These are phyloP conservation scores for Drosophila gunungcola DNA, from an alignment of 1,140 invertebrate species.

Conservation along the genomic window DNA sequence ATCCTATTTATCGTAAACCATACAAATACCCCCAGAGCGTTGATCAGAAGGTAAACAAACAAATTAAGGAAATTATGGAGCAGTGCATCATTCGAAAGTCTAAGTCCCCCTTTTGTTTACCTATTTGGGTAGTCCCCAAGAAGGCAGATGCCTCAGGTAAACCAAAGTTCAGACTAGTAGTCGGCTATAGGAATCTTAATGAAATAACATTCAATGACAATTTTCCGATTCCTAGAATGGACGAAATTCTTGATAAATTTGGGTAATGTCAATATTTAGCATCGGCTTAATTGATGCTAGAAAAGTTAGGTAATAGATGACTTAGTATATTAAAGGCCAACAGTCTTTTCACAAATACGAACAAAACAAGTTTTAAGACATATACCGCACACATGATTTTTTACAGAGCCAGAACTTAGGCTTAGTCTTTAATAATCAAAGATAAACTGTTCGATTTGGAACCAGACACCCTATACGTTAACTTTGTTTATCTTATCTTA, in stretches of 20 bases:
- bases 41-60: background rate
- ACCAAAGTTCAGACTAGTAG: background rate
- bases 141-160: too few relatives aligned
- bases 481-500: too few relatives aligned
- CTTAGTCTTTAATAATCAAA: too few relatives aligned
- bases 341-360: too few relatives aligned
- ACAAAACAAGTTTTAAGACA: too few relatives aligned
- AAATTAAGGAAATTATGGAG: background rate
- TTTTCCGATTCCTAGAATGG: background rate
- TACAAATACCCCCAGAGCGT: background rate
- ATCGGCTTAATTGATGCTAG: too few relatives aligned
- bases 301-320: too few relatives aligned
- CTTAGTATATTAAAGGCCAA: too few relatives aligned
- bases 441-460: too few relatives aligned
- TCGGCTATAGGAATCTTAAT: background rate
- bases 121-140: background rate
- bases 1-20: background rate
- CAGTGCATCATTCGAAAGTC: background rate
- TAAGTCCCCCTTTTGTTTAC: background rate
- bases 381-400: too few relatives aligned
- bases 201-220: constrained; percentile 2
- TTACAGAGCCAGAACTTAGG: too few relatives aligned
- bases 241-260: background rate
- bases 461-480: too few relatives aligned
- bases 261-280: background rate